These are phyloP conservation scores for Pristionchus japonicus DNA, from an alignment of 2,888 invertebrate genomes.

Conservation along the genomic window DNA sequence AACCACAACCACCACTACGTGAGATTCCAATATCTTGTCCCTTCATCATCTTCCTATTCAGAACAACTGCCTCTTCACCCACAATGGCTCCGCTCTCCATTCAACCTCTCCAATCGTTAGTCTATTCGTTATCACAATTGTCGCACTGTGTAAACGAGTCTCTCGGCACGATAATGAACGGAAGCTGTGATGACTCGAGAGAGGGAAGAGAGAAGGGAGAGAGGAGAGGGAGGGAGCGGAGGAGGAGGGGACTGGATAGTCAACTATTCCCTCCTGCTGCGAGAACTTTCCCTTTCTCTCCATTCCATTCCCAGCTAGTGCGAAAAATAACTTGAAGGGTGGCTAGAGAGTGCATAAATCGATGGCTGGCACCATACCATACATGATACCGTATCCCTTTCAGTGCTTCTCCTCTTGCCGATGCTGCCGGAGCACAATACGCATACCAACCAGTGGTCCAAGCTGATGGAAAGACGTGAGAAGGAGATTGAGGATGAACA, in stretches of 20 bases:
- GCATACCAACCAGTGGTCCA: conserved; percentile 43
- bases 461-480: conserved; percentile 44
- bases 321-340: neutral
- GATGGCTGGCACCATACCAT: neutral
- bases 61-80: neutral
- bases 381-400: neutral
- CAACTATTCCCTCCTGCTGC: neutral
- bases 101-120: neutral
- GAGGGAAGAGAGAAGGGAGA: neutral
- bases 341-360: neutral
- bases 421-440: neutral
- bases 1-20: neutral
- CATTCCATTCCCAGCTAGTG: neutral
- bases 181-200: neutral
- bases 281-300: conserved; percentile 7
- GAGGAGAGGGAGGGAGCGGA: neutral
- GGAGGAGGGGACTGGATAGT: conserved; percentile 34
- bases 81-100: conserved; percentile 19
- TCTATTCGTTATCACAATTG: neutral
- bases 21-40: neutral
- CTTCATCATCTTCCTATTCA: neutral
- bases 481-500: neutral
- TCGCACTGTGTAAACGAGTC: neutral
- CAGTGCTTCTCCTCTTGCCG: neutral
- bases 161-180: conserved; percentile 1